Evolutionary conservation across 2,113 vertebrate species (phyloP).

Genomic region (Genyomyrus donnyi): DNA sequence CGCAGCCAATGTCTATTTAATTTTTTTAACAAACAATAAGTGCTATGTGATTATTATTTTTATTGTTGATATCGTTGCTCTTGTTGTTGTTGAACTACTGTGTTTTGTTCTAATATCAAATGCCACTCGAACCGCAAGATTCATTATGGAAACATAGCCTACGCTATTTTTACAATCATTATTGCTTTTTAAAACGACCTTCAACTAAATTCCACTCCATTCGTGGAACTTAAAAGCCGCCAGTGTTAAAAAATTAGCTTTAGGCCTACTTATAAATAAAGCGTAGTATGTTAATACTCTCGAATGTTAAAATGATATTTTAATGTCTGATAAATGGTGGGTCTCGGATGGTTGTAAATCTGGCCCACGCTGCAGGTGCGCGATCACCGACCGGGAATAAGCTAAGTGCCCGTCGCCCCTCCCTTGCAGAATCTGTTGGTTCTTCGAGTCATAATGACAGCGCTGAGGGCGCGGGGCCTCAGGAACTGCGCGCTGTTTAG

Average conservation of each 20-base stretch:
- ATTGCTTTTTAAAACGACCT: no score
- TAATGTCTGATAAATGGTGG: not conserved
- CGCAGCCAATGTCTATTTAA: not conserved
- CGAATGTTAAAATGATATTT: not conserved
- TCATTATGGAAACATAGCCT: not conserved
- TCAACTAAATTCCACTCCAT: not conserved
- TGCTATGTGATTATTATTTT: not conserved
- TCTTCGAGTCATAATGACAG: not conserved
- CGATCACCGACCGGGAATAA: not conserved
- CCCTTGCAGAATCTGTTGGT: not conserved
- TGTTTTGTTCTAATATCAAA: not conserved
- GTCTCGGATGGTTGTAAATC: not conserved
- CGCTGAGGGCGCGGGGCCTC: not conserved
- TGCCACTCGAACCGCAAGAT: not conserved
- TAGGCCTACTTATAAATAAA: not conserved
- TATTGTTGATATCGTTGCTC: not conserved
- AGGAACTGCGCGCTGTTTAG: not conserved
- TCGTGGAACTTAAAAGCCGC: not conserved
- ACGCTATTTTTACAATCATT: not conserved
- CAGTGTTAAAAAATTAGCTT: not conserved
- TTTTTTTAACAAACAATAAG: not conserved
- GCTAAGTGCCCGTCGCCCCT: not conserved
- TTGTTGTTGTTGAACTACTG: not conserved
- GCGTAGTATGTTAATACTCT: not conserved
- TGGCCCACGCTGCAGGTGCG: not conserved